A percentile compares a stretch with the other conserved stretches of the same genome.
phyloP scores from a whole-genome alignment of 2,888 invertebrate genomes.

The Drosophila borborema region DNA sequence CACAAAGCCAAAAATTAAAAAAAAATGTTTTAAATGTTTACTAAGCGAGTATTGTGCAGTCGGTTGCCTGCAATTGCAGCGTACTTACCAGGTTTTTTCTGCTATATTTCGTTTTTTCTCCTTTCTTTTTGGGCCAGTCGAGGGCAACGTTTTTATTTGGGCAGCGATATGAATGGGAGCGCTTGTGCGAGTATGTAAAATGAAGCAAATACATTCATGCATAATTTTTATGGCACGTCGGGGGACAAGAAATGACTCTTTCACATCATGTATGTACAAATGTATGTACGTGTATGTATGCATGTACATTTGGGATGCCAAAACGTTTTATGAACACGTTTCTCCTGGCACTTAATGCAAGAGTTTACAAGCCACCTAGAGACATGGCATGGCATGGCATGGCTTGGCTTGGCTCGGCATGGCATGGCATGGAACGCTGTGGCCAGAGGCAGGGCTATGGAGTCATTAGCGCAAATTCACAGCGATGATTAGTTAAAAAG shows the following conservation, averaged over 20 bases:
- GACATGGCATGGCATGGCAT: constrained; percentile 3
- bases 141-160: constrained; percentile 77
- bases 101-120: constrained; percentile 9
- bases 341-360: constrained; percentile 56
- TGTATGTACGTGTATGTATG: constrained; percentile 2
- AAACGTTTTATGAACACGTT: constrained; percentile 77
- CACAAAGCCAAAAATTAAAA: too few relatives aligned
- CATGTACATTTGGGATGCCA: constrained; percentile 72
- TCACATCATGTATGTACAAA: background rate
- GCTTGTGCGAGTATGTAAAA: constrained; percentile 50
- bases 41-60: background rate
- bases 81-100: constrained; percentile 3
- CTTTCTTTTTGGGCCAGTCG: constrained; percentile 55
- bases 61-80: background rate
- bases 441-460: background rate
- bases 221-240: constrained; percentile 76
- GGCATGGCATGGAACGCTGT: background rate
- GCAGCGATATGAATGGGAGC: constrained; percentile 54
- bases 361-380: constrained; percentile 39
- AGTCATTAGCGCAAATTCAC: constrained; percentile 76
- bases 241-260: constrained; percentile 41
- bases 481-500: constrained; percentile 72
- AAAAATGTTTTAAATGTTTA: too few relatives aligned
- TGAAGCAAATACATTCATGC: constrained; percentile 79
- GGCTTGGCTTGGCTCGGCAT: background rate